Evolutionary conservation across 2,113 vertebrate species (phyloP), one percentile per base, ranked within the genome.

Genomic region (Ramphastos sulfuratus): DNA sequence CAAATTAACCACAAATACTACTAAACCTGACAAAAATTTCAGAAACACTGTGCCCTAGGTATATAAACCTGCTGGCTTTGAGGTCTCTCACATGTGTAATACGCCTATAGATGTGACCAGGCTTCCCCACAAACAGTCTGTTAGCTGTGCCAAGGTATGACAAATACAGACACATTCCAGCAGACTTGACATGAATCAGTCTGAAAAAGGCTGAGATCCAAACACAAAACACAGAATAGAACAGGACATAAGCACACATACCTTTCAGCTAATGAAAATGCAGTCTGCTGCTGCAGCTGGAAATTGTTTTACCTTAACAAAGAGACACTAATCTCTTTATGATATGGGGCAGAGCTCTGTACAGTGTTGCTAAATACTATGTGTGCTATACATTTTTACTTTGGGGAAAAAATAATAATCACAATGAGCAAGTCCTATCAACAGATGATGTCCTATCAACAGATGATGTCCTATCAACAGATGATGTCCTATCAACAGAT

Each of bases 381-480:
- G 52, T 92, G 90, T 81, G 55, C 76, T 85, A 94, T 95, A 76
- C 46, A 67, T 91, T 91, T 90, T 92, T 89, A 72, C 77, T 95
- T 95, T 76, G 86, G 94, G 94, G 85, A 92, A 94, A 82, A 90
- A 65, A 52, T 31, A 81, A 67, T 63, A 83, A 70, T 75, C 65
- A 75, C 85, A 85, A 33, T 33, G 66, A 89, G 82, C 27, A 82
- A 86, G 39, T 79, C 65, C 35, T 91, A 90, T 91, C 92, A 76
- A 66, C 37, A 39, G 11, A 39, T 39, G 11, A 39, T 39, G 37
- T n/a, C n/a, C n/a, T n/a, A n/a, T n/a, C n/a, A n/a, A n/a, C n/a
- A n/a, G n/a, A n/a, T n/a, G n/a, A n/a, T n/a, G n/a, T n/a, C 37
- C 37, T 37, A 37, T 37, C 37, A 37, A 37, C 37, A 37, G 37